Conservation (phyloP, 2,888 invertebrate genomes). For the Heliconius hortense region DNA sequence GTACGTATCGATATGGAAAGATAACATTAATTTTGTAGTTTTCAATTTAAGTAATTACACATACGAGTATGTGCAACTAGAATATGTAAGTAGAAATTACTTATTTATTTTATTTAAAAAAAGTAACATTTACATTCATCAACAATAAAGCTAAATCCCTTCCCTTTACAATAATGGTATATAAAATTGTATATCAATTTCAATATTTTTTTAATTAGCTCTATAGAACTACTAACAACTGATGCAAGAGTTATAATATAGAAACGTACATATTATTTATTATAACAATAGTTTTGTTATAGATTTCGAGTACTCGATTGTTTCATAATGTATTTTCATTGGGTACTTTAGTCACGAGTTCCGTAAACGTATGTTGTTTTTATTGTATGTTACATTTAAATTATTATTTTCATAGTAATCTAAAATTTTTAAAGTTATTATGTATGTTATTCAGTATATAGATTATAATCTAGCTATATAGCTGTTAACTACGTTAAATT, state of each 20-base stretch:
- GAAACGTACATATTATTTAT: background rate
- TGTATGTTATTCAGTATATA: background rate
- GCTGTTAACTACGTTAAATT: slow-evolving; percentile 14
- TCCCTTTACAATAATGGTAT: background rate
- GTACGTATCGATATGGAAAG: background rate
- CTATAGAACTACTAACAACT: slow-evolving; percentile 1
- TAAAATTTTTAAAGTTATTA: too few species aligned
- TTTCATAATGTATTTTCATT: background rate
- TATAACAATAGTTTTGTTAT: slow-evolving; percentile 8
- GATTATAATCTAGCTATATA: background rate
- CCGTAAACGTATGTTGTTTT: background rate
- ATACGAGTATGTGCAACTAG: background rate
- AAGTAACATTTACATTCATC: background rate
- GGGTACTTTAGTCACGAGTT: slow-evolving; percentile 5
- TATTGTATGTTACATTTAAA: background rate
- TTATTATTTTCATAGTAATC: background rate
- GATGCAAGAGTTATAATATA: background rate
- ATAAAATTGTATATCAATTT: background rate
- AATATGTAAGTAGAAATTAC: background rate
- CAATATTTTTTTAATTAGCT: slow-evolving; percentile 8
- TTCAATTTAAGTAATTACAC: background rate
- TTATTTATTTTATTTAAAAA: background rate
- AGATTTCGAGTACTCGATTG: background rate
- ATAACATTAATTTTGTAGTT: too few species aligned
- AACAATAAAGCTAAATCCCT: background rate